Percentiles rank a stretch among this genome's conserved stretches.
These are phyloP conservation scores for Orchesellides sinensis DNA, from an alignment of 2,888 invertebrate species.

Conservation along the genomic window DNA sequence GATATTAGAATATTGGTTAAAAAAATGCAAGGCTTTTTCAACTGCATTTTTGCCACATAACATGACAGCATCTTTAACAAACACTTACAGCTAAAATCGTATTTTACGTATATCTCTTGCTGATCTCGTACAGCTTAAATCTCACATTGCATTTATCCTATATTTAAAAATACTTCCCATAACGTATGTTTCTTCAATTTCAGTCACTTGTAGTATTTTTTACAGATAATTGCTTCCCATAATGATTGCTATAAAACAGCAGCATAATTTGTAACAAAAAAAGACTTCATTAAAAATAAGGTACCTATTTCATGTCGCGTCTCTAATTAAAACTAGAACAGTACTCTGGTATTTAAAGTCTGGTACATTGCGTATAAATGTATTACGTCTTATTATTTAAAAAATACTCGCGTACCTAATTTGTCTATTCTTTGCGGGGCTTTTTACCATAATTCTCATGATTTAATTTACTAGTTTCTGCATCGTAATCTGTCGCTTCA, in stretches of 20 bases:
- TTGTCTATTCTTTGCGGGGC: conserved; percentile 37
- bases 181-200: neutral
- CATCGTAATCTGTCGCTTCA: conserved; percentile 64
- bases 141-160: no score
- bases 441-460: conserved; percentile 66
- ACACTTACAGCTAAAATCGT: no score
- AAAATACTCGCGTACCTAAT: neutral
- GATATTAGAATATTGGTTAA: no score
- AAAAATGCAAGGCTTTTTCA: no score
- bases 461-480: conserved; percentile 46
- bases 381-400: conserved; percentile 7
- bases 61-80: no score
- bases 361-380: neutral
- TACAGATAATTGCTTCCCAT: conserved; percentile 21
- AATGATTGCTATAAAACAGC: conserved; percentile 3
- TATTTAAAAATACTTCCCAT: no score
- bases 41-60: no score
- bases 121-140: no score
- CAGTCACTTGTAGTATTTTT: neutral
- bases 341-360: neutral
- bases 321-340: neutral
- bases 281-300: conserved; percentile 9
- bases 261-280: conserved; percentile 34
- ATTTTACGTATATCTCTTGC: no score
- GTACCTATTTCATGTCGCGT: conserved; percentile 25